Evolutionary conservation across 2,888 invertebrate species (phyloP).

Genomic region (Lasioglossum pauxillum): DNA sequence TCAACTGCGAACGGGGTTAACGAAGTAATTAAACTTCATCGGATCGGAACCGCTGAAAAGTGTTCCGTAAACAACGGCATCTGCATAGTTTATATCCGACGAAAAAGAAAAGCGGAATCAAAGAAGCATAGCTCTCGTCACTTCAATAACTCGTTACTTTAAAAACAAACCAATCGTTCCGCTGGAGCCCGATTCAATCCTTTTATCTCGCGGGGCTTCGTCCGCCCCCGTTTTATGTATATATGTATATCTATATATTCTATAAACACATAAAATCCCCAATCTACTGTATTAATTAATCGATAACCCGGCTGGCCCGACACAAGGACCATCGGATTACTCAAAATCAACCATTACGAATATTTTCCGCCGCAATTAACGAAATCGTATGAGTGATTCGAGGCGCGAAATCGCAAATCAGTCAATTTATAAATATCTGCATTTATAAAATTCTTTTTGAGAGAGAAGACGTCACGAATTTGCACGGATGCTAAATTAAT

Average conservation of each 20-base stretch:
- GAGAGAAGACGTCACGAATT: neutral
- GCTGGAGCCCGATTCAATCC: neutral
- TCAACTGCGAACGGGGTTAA: neutral
- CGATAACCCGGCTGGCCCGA: neutral
- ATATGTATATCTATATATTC: neutral
- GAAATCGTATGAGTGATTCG: neutral
- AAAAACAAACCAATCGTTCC: neutral
- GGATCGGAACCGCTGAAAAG: neutral
- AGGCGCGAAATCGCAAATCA: neutral
- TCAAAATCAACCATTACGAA: neutral
- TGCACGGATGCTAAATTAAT: neutral
- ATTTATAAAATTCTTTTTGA: neutral
- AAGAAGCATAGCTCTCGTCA: neutral
- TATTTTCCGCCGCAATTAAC: neutral
- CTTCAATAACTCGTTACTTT: neutral
- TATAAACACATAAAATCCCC: neutral
- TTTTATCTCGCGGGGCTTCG: conserved; percentile 2
- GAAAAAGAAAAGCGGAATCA: neutral
- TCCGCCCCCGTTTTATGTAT: neutral
- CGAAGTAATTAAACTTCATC: conserved; percentile 12
- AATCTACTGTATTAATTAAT: conserved; percentile 3
- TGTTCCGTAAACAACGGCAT: neutral
- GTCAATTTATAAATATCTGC: neutral
- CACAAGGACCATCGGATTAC: neutral
- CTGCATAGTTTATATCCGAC: neutral